Conservation (phyloP, 1,140 invertebrate genomes). For the Psilanteris sp. region DNA sequence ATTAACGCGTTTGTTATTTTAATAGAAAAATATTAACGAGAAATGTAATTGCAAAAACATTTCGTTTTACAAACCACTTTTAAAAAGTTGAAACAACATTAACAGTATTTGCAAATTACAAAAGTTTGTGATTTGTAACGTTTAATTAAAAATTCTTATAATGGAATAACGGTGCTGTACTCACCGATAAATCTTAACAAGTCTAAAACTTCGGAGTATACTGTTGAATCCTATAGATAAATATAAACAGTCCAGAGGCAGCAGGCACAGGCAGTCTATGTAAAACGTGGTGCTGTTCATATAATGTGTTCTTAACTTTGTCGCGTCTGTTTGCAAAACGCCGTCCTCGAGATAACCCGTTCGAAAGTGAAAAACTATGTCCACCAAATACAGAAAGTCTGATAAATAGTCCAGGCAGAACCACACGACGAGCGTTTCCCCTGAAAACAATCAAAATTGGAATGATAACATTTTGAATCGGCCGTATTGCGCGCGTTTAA, state of each 20-base stretch:
- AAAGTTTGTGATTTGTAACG: too few species aligned
- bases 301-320: conserved; percentile 96
- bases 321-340: conserved; percentile 96
- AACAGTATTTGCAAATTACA: too few species aligned
- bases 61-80: too few species aligned
- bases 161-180: too few species aligned
- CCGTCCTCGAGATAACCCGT: conserved; percentile 98
- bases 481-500: too few species aligned
- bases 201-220: conserved; percentile 95
- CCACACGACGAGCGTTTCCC: conserved; percentile 94
- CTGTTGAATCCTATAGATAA: conserved; percentile 99
- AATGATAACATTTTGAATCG: too few species aligned
- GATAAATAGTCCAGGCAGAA: conserved; percentile 98
- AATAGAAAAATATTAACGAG: too few species aligned
- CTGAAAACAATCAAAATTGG: conserved; percentile 77
- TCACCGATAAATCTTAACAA: conserved; percentile 97
- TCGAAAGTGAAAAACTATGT: conserved; percentile 98
- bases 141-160: too few species aligned
- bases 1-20: too few species aligned
- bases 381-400: conserved; percentile 96
- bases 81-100: too few species aligned
- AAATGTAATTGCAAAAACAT: too few species aligned
- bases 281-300: conserved; percentile 99
- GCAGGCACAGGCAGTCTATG: conserved; percentile 97
- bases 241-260: conserved; percentile 98